Evolutionary conservation across 1,140 invertebrate genomes (phyloP).

Genomic region (Aphaenogaster rudis): DNA sequence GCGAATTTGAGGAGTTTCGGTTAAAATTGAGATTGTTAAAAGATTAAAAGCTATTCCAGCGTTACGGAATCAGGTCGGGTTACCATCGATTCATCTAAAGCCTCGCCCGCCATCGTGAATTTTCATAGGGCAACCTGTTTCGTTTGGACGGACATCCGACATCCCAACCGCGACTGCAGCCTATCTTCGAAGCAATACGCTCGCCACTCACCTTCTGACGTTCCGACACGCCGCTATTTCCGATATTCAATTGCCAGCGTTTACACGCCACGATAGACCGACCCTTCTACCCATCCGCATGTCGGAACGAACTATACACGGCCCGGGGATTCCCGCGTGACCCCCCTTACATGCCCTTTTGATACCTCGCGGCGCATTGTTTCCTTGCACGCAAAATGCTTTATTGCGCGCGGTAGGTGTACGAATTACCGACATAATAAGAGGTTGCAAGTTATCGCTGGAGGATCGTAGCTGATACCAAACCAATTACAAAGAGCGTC

Average conservation of each 20-base stretch:
- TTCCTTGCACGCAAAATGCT: conserved; percentile 62
- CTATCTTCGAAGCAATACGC: conserved; percentile 47
- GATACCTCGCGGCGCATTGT: conserved; percentile 41
- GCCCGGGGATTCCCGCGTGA: conserved; percentile 34
- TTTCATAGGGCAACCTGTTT: conserved; percentile 38
- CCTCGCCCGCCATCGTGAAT: neutral
- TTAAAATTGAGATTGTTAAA: neutral
- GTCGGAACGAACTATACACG: conserved; percentile 47
- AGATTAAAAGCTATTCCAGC: neutral
- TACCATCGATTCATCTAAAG: conserved; percentile 26
- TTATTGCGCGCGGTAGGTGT: conserved; percentile 40
- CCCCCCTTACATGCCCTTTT: conserved; percentile 40
- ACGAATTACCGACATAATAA: conserved; percentile 47
- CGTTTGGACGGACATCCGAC: conserved; percentile 54
- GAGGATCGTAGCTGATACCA: conserved; percentile 41
- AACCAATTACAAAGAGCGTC: neutral
- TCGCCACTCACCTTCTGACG: conserved; percentile 58
- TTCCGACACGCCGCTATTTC: conserved; percentile 64
- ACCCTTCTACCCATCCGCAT: conserved; percentile 26
- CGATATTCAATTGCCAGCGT: conserved; percentile 62
- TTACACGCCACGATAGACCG: conserved; percentile 56
- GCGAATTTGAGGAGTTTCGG: neutral
- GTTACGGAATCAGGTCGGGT: neutral
- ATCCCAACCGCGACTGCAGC: conserved; percentile 57
- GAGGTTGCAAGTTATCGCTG: conserved; percentile 41